These are phyloP conservation scores for Lepidurus couesii DNA, from an alignment of 1,140 invertebrate species.

Conservation along the genomic window DNA sequence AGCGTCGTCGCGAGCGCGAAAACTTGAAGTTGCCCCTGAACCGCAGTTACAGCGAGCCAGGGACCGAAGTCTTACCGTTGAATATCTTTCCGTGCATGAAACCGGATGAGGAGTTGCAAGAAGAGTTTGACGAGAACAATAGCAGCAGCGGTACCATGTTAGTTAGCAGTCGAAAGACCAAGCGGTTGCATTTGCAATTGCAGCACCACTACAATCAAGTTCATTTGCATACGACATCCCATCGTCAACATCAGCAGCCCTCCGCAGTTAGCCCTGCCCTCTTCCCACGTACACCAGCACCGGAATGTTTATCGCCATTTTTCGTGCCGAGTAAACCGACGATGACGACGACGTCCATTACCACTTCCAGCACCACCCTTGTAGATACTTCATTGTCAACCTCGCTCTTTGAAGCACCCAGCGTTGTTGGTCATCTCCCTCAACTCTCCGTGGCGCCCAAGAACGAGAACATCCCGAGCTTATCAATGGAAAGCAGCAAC, in stretches of 20 bases:
- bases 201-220: constrained; percentile 34
- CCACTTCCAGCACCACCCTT: constrained; percentile 36
- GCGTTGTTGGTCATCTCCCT: constrained; percentile 35
- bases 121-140: background rate
- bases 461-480: constrained; percentile 32
- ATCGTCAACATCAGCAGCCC: constrained; percentile 34
- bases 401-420: background rate
- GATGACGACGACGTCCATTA: background rate
- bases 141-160: background rate
- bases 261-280: background rate
- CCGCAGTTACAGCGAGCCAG: constrained; percentile 56
- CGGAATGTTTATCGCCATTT: background rate
- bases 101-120: background rate
- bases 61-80: constrained; percentile 43
- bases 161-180: constrained; percentile 20
- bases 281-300: background rate
- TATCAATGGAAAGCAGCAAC: constrained; percentile 24
- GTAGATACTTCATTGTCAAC: background rate
- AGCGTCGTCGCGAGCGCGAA: constrained; percentile 43
- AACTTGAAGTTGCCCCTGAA: constrained; percentile 55
- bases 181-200: constrained; percentile 26
- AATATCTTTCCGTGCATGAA: background rate
- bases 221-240: constrained; percentile 20
- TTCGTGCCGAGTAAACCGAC: background rate
- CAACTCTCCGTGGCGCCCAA: constrained; percentile 36